Evolutionary conservation across 2,888 invertebrate genomes (phyloP), one percentile per base, ranked within the genome.

Genomic region (Cerceris rybyensis): DNA sequence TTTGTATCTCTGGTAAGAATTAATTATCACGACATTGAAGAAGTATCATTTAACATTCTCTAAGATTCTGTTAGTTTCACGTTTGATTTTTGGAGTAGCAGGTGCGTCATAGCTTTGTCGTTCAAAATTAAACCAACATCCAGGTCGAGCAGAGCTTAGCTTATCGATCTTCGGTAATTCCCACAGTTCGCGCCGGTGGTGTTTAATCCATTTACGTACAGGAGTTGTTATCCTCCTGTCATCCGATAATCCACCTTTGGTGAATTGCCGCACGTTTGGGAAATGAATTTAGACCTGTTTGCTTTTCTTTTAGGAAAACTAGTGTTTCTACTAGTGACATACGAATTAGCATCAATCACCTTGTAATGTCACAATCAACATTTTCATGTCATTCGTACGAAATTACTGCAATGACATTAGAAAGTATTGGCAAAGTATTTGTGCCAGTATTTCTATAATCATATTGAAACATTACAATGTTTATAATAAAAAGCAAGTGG

Each of bases 201-300:
- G 72, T 76, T 86, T 82, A 86, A 85, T 85, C 84, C 81, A 82
- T 86, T 86, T 86, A 85, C 73, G 16, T 16, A 75, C 70, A 72
- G 75, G 81, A 83, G 81, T 80, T 84, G 70, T 66, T 70, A 80
- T 72, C 78, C 73, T 71, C 57, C 64, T 80, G 80, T 71, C 73
- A 72, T 71, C 77, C 70, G 60, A 75, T 87, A 86, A 88, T 86
- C 87, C 85, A 69, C 67, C 58, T 72, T 43, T 71, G 73, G 75
- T 71, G 76, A 79, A 78, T 81, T 65, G 63, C 78, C 80, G 79
- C 82, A 52, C 52, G 52, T n/a, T 52, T n/a, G 7, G 52, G 52
- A n/a, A 52, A 52, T n/a, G 14, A 52, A 52, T 52, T 52, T 52
- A 7, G 14, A n/a, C 14, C 52, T 52, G 52, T 52, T 52, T 52